phyloP scores from a whole-genome alignment of 1,140 invertebrate genomes.

The Sogatella furcifera region DNA sequence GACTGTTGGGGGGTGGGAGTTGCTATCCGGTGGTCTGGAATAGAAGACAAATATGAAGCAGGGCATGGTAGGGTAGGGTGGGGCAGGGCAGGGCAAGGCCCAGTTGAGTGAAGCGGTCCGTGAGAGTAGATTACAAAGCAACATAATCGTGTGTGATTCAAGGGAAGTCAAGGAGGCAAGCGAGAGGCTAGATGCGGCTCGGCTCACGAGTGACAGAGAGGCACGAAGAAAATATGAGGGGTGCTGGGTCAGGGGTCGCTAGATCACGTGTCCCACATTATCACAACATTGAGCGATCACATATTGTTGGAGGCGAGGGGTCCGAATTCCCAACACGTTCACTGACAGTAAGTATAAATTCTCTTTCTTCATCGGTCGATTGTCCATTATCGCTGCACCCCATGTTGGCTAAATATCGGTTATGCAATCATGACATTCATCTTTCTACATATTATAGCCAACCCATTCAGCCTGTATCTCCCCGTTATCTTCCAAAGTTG shows the following conservation, averaged over 20 bases:
- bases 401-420: not conserved
- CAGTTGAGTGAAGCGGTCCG: not conserved
- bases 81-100: too few relatives aligned
- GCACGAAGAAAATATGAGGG: not conserved
- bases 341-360: too few relatives aligned
- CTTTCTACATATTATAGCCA: not conserved
- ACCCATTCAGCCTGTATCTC: too few relatives aligned
- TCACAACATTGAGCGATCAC: slow-evolving; percentile 3
- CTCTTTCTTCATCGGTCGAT: too few relatives aligned
- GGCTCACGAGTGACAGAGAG: not conserved
- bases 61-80: too few relatives aligned
- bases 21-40: not conserved
- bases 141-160: not conserved
- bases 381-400: not conserved
- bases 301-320: not conserved
- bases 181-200: not conserved
- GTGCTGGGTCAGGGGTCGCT: too few relatives aligned
- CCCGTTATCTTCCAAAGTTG: too few relatives aligned
- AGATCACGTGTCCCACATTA: not conserved
- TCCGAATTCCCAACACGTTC: too few relatives aligned
- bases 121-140: not conserved
- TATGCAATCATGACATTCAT: not conserved
- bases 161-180: not conserved
- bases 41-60: not conserved
- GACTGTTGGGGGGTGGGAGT: too few relatives aligned